Evolutionary conservation across 2,113 vertebrate genomes (phyloP).

Genomic region (Dendropsophus ebraccatus): DNA sequence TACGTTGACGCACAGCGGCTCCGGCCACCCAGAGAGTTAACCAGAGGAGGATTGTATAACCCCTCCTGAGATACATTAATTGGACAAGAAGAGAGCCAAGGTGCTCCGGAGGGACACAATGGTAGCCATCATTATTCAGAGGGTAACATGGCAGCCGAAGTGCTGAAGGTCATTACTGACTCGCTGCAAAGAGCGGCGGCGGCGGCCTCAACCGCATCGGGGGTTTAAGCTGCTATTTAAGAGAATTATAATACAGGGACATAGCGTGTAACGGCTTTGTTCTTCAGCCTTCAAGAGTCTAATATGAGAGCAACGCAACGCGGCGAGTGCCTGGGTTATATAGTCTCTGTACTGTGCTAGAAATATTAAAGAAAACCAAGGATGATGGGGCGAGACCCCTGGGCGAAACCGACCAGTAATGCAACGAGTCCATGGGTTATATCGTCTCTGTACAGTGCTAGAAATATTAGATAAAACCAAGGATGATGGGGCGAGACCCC

Average conservation of each 20-base stretch:
- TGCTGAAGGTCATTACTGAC: constrained; percentile 44
- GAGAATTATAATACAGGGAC: constrained; percentile 10
- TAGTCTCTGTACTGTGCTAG: background rate
- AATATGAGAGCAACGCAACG: background rate
- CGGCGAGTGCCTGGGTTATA: background rate
- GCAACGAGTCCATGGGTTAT: background rate
- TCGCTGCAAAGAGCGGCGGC: constrained; percentile 30
- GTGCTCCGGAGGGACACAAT: constrained; percentile 36
- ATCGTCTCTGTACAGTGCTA: background rate
- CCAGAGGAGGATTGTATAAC: constrained; percentile 3
- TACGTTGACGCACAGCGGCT: background rate
- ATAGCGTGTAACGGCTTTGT: background rate
- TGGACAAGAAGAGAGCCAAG: constrained; percentile 47
- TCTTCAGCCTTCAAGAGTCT: background rate
- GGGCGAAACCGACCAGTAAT: background rate
- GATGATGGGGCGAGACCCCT: background rate
- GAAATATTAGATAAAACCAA: background rate
- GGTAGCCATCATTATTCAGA: constrained; percentile 35
- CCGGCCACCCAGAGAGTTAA: constrained; percentile 12
- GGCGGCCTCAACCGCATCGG: background rate
- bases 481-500: background rate
- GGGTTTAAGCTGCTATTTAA: constrained; percentile 30
- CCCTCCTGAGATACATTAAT: constrained; percentile 38
- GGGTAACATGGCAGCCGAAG: background rate
- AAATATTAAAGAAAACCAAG: constrained; percentile 1